phyloP scores from a whole-genome alignment of 2,113 vertebrate genomes.

The Phylloscopus trochilus region DNA sequence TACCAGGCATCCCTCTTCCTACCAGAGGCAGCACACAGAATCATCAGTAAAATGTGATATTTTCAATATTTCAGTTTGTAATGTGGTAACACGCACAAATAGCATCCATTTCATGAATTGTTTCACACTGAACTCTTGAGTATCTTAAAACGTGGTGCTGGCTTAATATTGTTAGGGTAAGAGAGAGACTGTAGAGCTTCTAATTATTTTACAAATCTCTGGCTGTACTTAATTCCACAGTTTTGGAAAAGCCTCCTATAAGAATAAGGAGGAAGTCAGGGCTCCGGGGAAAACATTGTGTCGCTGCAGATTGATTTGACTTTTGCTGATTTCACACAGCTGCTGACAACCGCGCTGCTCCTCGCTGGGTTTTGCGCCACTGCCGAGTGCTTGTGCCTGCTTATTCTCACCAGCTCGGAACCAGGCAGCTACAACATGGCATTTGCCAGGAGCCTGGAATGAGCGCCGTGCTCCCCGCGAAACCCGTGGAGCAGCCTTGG shows the following conservation, averaged over 20 bases:
- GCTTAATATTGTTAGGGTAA: neutral
- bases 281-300: neutral
- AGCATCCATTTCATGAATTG: slow-evolving; percentile 21
- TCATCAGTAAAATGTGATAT: slow-evolving; percentile 46
- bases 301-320: slow-evolving; percentile 47
- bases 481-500: neutral
- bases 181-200: neutral
- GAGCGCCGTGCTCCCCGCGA: neutral
- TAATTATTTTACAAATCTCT: slow-evolving; percentile 34
- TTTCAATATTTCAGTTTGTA: slow-evolving; percentile 47
- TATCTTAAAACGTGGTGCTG: neutral
- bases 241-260: slow-evolving; percentile 27
- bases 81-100: slow-evolving; percentile 41
- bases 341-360: slow-evolving; percentile 37
- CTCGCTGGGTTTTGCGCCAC: slow-evolving; percentile 12
- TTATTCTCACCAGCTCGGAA: slow-evolving; percentile 51
- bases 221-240: neutral
- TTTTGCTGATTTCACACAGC: slow-evolving; percentile 62
- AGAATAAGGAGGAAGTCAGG: neutral
- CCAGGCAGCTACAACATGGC: slow-evolving; percentile 35
- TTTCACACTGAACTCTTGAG: neutral
- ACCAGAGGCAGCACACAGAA: slow-evolving; percentile 42
- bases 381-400: slow-evolving; percentile 38
- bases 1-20: slow-evolving; percentile 55
- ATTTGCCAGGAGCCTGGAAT: slow-evolving; percentile 22